Evolutionary conservation across 2,113 vertebrate genomes (phyloP), one percentile per base, ranked within the genome.

Genomic region (Myodes glareolus): DNA sequence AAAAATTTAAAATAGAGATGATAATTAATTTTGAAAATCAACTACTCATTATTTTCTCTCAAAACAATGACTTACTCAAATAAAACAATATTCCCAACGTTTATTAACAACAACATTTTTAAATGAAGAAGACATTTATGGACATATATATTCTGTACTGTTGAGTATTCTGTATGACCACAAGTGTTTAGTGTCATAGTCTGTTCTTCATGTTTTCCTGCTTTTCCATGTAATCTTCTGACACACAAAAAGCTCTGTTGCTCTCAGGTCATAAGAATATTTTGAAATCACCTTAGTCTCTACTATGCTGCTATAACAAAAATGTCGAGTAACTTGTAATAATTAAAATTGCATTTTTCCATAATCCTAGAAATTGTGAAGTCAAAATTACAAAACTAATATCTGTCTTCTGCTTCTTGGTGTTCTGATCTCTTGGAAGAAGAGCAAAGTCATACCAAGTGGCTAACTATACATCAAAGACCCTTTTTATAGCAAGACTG

Each of bases 321-420:
- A 42, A 0, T 55, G 0, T 3, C 3, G 6, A 6, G 9, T n/a
- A 58, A 9, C 31, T 42, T 52, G 23, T 23, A 17, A n/a, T 21
- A 75, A 45, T 36, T 25, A n/a, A 23, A 78, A 33, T 55, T 45
- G 5, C 6, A 70, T 70, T 61, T 72, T 17, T 42, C 55, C 1
- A 72, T 4, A 23, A 6, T 55, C 39, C 7, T 72, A 33, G 29
- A 61, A 52, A 9, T 9, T 68, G 31, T 55, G 2, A 88, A 47
- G n/a, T 58, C 13, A 9, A 63, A 47, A 5, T 13, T 36, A 21
- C 8, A 36, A 36, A 72, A 0, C 1, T 1, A 55, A 17, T 5
- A 29, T 9, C 39, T 68, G 23, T 3, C 23, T 70, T 4, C 21
- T n/a, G 10, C 1, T 50, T 68, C 58, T 23, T 3, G 39, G 1